Evolutionary conservation across 2,888 invertebrate species (phyloP).

Genomic region (Protonemura montana): DNA sequence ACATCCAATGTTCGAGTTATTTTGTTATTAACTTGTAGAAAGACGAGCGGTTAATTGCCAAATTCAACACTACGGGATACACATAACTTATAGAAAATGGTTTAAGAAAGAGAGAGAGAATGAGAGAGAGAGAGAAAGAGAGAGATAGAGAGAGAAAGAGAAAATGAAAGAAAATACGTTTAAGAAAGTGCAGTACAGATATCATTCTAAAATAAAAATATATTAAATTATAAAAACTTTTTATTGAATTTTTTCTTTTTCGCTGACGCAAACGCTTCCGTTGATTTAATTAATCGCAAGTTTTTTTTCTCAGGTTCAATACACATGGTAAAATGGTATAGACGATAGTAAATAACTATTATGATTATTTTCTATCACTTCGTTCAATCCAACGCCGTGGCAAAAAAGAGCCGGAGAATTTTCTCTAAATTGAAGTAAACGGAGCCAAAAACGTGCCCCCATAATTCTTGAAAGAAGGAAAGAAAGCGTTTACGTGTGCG

Average conservation of each 20-base stretch:
- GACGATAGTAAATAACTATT: too few species aligned
- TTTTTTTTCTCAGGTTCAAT: background rate
- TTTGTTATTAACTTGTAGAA: background rate
- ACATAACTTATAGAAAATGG: background rate
- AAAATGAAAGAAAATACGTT: background rate
- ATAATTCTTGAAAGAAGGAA: background rate
- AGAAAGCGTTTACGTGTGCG: background rate
- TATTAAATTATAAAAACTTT: background rate
- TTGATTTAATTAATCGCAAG: background rate
- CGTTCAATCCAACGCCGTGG: background rate
- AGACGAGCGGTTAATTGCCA: background rate
- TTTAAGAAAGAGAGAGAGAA: background rate
- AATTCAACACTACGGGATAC: constrained; percentile 14
- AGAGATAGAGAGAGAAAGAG: background rate
- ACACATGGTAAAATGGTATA: too few species aligned
- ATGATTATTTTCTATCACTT: background rate
- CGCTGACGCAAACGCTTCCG: background rate
- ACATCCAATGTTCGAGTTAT: background rate
- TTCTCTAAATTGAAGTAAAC: too few species aligned
- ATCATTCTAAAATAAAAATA: background rate
- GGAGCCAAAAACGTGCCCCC: background rate
- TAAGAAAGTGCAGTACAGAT: background rate
- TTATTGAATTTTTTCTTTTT: background rate
- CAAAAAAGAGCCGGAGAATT: too few species aligned
- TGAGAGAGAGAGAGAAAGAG: background rate